Percentiles rank a stretch among this genome's conserved stretches.
Evolutionary conservation across 2,797 vertebrate species (phyloP).

Genomic region (Florisuga fusca): DNA sequence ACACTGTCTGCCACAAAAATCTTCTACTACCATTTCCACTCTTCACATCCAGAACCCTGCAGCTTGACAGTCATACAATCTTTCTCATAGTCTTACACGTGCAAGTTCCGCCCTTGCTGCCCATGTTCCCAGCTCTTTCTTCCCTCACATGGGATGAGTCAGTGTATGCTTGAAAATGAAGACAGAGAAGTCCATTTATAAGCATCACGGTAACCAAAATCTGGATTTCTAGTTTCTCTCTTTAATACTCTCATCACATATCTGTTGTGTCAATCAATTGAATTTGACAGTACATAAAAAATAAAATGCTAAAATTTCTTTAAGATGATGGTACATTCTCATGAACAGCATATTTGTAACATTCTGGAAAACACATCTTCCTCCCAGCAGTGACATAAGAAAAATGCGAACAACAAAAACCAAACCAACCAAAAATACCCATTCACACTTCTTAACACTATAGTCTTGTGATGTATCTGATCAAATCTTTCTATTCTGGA

Average conservation of each 20-base stretch:
- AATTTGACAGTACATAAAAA: neutral
- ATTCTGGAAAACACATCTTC: neutral
- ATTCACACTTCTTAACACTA: no score
- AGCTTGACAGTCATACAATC: neutral
- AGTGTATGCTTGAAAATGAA: neutral
- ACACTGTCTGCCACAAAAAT: neutral
- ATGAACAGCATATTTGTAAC: neutral
- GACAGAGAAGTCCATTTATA: neutral
- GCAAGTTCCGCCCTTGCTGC: neutral
- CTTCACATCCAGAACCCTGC: neutral
- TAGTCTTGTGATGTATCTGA: no score
- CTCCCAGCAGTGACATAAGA: neutral
- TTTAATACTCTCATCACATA: neutral
- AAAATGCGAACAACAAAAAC: neutral
- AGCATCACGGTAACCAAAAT: neutral
- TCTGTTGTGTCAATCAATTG: neutral
- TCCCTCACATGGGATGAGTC: neutral
- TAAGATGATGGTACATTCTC: neutral
- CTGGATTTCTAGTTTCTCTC: neutral
- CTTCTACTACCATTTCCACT: neutral
- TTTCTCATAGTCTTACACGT: neutral
- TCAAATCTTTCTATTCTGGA: no score
- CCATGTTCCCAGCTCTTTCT: neutral
- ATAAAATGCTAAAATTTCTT: neutral
- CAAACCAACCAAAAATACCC: neutral